A percentile compares a stretch with the other conserved stretches of the same genome.
Evolutionary conservation across 1,140 invertebrate species (phyloP).

Genomic region (Drosophila pectinifera): DNA sequence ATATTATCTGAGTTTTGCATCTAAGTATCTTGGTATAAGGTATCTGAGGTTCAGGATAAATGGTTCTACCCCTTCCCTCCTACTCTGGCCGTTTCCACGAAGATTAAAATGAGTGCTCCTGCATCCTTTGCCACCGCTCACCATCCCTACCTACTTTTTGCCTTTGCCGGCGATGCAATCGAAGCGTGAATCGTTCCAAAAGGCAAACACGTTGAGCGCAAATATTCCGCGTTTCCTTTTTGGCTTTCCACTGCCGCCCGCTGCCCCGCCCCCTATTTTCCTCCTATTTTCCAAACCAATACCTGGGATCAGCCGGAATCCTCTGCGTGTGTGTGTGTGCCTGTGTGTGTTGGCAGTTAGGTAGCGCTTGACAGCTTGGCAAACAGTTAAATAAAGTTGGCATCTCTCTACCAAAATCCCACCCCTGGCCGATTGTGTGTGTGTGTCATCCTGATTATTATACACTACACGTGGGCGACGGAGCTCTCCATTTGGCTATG

Average conservation of each 20-base stretch:
- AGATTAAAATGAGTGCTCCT: constrained; percentile 66
- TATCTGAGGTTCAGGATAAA: background rate
- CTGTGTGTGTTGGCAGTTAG: constrained; percentile 64
- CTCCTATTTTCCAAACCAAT: constrained; percentile 27
- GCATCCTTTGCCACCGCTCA: background rate
- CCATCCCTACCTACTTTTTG: background rate
- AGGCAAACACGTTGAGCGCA: constrained; percentile 79
- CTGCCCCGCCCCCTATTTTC: constrained; percentile 1
- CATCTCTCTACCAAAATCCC: constrained; percentile 19
- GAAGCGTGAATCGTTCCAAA: constrained; percentile 78
- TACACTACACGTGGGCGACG: constrained; percentile 32
- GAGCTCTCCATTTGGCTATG: constrained; percentile 15
- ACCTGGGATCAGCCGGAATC: constrained; percentile 46
- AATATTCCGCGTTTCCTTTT: constrained; percentile 79
- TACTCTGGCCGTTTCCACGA: constrained; percentile 34
- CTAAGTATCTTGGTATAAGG: background rate
- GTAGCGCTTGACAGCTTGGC: constrained; percentile 80
- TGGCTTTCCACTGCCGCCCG: constrained; percentile 53
- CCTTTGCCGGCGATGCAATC: constrained; percentile 64
- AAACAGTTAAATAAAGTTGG: constrained; percentile 83
- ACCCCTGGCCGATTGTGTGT: constrained; percentile 3
- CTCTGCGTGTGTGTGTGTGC: constrained; percentile 29
- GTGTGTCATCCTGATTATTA: constrained; percentile 50
- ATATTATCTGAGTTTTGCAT: background rate
- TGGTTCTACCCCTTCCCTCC: background rate